Conservation (phyloP, 1,140 invertebrate species). For the Pachyrhynchus sulphureomaculatus region DNA sequence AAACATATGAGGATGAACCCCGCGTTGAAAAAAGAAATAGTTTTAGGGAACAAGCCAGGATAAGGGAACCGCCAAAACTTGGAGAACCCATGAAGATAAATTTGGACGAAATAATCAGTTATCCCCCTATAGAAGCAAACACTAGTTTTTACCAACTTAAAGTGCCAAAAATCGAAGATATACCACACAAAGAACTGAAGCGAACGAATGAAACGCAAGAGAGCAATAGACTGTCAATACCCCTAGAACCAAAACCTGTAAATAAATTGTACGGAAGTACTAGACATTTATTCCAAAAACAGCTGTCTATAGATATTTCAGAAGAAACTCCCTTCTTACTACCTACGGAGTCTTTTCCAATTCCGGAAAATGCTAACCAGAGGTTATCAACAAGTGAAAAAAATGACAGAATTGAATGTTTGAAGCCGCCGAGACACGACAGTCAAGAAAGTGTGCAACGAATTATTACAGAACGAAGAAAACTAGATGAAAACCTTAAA, state of each 20-base stretch:
- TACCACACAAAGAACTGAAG: constrained; percentile 20
- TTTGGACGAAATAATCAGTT: constrained; percentile 35
- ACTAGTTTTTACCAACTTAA: constrained; percentile 12
- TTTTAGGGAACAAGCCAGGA: too few relatives aligned
- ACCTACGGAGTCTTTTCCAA: constrained; percentile 8
- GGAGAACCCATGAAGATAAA: constrained; percentile 31
- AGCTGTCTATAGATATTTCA: constrained; percentile 43
- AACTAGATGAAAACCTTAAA: constrained; percentile 46
- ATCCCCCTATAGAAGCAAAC: background rate
- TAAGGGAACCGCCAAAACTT: too few relatives aligned
- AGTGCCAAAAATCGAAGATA: constrained; percentile 33
- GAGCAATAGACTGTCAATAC: constrained; percentile 40
- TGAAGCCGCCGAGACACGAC: constrained; percentile 40
- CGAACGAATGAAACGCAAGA: constrained; percentile 35
- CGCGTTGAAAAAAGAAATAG: constrained; percentile 18
- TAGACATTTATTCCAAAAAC: constrained; percentile 50
- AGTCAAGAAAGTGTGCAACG: constrained; percentile 49
- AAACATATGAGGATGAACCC: background rate
- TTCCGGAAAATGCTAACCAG: constrained; percentile 2
- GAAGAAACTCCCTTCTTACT: constrained; percentile 47
- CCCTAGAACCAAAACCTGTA: constrained; percentile 40
- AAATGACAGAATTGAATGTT: constrained; percentile 4
- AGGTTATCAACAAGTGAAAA: background rate
- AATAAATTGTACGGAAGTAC: constrained; percentile 52
- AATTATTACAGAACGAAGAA: constrained; percentile 47